Percentiles rank a stretch among this genome's conserved stretches.
Conservation (phyloP, 2,113 vertebrate species). For the Peucedramus taeniatus region DNA sequence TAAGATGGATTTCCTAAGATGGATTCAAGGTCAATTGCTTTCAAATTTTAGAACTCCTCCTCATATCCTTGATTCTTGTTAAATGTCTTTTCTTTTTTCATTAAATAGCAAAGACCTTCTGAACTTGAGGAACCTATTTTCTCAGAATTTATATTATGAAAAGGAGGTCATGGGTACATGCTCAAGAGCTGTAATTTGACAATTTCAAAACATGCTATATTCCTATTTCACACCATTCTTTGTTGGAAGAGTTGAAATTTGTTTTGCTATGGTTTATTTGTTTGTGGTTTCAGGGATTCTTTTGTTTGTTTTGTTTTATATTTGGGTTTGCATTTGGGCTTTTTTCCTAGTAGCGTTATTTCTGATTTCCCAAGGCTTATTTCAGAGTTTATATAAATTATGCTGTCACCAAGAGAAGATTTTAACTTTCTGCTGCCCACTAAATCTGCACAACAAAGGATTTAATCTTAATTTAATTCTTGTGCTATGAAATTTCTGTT, state of each 20-base stretch:
- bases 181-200: neutral
- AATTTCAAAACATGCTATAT: neutral
- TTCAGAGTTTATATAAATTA: neutral
- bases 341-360: neutral
- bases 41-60: neutral
- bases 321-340: fast-evolving
- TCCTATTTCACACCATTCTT: neutral
- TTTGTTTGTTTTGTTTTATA: neutral
- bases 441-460: neutral
- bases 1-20: too few species aligned
- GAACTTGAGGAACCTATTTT: neutral
- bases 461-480: neutral
- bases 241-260: neutral
- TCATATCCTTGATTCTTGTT: neutral
- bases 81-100: neutral
- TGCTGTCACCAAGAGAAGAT: neutral
- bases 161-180: neutral
- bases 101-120: neutral
- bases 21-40: neutral
- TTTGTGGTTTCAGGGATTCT: neutral
- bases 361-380: neutral
- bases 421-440: neutral
- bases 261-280: neutral
- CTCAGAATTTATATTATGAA: neutral
- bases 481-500: neutral